Base-by-base conservation (phyloP, 1,140 invertebrate species). In the Oppia nitens region DNA sequence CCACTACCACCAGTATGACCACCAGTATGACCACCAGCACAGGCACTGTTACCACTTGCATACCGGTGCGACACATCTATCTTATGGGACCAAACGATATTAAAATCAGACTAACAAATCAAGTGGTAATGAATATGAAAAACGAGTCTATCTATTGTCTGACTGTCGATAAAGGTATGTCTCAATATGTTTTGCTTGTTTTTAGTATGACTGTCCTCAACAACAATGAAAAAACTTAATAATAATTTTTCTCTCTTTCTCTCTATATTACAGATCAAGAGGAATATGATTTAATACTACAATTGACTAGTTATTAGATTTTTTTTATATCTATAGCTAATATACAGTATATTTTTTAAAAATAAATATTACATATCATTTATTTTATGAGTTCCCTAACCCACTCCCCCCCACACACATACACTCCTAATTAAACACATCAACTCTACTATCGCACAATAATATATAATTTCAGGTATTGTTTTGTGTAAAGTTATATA, bases 31-130 rank as follows among this genome's bases (percentile, higher is more conserved):
- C n/a, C n/a, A n/a, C n/a, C n/a, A n/a, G n/a, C n/a, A n/a, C n/a
- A n/a, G n/a, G n/a, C n/a, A n/a, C n/a, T n/a, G n/a, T n/a, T 12
- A 32, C 28, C 32, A 28, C 23, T 28, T 24, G 28, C 27, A 45
- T 40, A 3, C 51, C 55, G 0, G 48, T 48, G 25, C 9, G 53
- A 50, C 55, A 57, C 23, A 12, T 62, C 1, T 52, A 32, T 24
- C 21, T 62, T 28, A 54, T 45, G 12, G 63, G 63, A 26, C 63
- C 63, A 20, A 55, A 53, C 40, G 58, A 54, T 3, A 64, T 64
- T 25, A 29, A 55, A 14, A 49, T 64, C 27, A 28, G 51, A 47
- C 29, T 64, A 9, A 64, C 61, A 1, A 58, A 62, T 55, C 51
- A 63, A 0, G 61, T 64, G 1, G 53, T 64, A 17, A 28, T 47